A percentile compares a stretch with the other conserved stretches of the same genome.
These are phyloP conservation scores for Pipra filicauda DNA, from an alignment of 2,113 vertebrate species.

Conservation along the genomic window DNA sequence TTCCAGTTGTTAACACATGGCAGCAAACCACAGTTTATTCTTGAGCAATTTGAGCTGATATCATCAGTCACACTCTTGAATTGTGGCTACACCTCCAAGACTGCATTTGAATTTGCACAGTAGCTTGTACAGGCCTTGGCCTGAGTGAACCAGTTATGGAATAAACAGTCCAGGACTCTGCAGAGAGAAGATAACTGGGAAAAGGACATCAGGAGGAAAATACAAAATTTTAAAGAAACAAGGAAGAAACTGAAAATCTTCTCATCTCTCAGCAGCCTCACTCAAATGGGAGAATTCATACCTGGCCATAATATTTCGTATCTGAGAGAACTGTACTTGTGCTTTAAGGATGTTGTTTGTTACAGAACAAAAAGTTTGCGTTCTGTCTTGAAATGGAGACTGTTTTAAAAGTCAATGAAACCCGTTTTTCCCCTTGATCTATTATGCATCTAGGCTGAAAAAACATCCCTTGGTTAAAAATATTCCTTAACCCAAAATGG, in stretches of 20 bases:
- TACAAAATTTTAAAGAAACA: neutral
- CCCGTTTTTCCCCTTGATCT: slow-evolving; percentile 4
- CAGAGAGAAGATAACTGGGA: neutral
- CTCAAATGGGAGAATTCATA: neutral
- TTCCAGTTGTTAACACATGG: neutral
- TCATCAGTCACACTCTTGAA: neutral
- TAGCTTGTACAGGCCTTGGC: neutral
- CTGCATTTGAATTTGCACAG: neutral
- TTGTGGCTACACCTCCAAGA: neutral
- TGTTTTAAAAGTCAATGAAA: slow-evolving; percentile 32
- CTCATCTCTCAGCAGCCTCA: neutral
- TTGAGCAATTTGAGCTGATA: neutral
- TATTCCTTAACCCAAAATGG: neutral
- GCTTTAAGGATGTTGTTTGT: neutral
- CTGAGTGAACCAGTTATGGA: neutral
- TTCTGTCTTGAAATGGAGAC: neutral
- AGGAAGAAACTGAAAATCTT: neutral
- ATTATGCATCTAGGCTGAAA: slow-evolving; percentile 9
- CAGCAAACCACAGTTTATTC: neutral
- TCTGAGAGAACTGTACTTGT: neutral
- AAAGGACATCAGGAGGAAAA: neutral
- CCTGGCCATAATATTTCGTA: neutral
- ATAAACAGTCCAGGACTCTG: neutral
- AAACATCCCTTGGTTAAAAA: slow-evolving; percentile 36
- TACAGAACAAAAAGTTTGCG: neutral